Base-by-base conservation (phyloP, 2,797 vertebrate genomes). In the Danio jaintianensis region DNA sequence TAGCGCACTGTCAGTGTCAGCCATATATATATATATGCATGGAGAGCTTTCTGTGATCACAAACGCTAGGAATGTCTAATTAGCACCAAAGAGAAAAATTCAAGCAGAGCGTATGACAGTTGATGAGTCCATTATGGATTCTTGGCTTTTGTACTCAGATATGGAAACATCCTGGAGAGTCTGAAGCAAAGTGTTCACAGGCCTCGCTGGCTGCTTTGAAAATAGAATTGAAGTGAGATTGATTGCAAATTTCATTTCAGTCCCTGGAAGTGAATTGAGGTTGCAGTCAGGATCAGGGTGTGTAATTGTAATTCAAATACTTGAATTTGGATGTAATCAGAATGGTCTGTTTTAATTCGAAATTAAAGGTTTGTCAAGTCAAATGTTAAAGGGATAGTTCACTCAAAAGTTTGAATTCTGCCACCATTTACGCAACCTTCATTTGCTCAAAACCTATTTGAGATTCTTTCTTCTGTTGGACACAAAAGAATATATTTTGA, bases 11-110 rank as follows among this genome's bases (percentile, higher is more conserved):
- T 61, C 56, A 62, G 55, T 43, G 55, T 78, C 29, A 53, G 72
- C 87, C 80, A 78, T n/a, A n/a, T n/a, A n/a, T n/a, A n/a, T n/a
- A n/a, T n/a, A n/a, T 82, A 85, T 78, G 79, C 68, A 75, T 66
- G 68, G 67, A 48, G 80, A 74, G 74, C 55, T 42, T 76, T 86
- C 70, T 85, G 58, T 76, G 79, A 86, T 84, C 80, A 78, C 79
- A 89, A 87, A 88, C 69, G 56, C 68, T 76, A 87, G 82, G 80
- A 86, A 83, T 85, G 62, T 43, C 63, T 85, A 83, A 89, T 90
- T 91, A 88, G 82, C 81, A 73, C 45, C 81, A 66, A 53, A 79
- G 71, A 86, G 66, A 80, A 80, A 88, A 87, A 84, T 84, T 85
- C 68, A 77, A 81, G 71, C 18, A 10, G 38, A 38, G 70, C 22